A percentile compares a stretch with the other conserved stretches of the same genome.
Evolutionary conservation across 2,113 vertebrate species (phyloP).

Genomic region (Otis tarda): DNA sequence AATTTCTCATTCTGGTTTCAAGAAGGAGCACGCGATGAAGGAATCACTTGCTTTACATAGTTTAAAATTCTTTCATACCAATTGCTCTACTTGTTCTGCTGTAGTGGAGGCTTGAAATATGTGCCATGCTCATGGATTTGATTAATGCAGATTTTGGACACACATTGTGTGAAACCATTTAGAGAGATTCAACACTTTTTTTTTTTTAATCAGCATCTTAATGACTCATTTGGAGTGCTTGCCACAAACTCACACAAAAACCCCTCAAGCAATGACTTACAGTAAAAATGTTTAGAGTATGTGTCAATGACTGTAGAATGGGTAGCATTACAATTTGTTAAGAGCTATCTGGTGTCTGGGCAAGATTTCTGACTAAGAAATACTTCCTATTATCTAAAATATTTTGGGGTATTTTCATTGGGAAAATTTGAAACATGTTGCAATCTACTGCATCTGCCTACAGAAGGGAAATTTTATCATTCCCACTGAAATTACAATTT

Average conservation of each 20-base stretch:
- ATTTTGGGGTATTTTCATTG: background rate
- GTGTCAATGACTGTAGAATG: background rate
- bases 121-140: background rate
- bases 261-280: background rate
- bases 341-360: background rate
- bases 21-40: background rate
- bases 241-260: background rate
- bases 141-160: background rate
- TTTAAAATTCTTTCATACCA: background rate
- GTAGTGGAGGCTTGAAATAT: background rate
- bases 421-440: background rate
- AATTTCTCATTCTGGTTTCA: background rate
- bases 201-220: background rate
- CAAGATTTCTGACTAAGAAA: background rate
- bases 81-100: background rate
- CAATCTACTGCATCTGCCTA: background rate
- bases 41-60: fast-evolving
- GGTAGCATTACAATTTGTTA: background rate
- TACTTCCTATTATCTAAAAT: background rate
- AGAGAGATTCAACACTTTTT: background rate
- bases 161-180: background rate
- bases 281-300: background rate
- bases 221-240: background rate
- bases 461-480: background rate
- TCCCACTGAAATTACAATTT: background rate